Percentiles rank a stretch among this genome's conserved stretches.
Conservation (phyloP, 2,888 invertebrate species). For the Thymelicus sylvestris region DNA sequence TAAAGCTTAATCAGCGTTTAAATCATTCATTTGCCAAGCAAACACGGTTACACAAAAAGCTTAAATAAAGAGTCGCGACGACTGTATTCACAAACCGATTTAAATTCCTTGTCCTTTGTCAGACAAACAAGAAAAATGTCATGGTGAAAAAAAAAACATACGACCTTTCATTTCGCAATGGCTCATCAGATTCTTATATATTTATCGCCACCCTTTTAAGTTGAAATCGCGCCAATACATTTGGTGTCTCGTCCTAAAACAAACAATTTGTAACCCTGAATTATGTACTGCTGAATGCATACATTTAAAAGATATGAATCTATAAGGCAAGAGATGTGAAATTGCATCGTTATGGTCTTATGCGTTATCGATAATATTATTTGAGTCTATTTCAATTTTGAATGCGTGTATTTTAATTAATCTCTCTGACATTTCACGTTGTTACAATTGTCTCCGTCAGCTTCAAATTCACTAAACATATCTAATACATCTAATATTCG, state of each 20-base stretch:
- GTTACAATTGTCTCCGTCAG: neutral
- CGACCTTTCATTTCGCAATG: constrained; percentile 67
- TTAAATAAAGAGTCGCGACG: constrained; percentile 65
- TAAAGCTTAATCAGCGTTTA: constrained; percentile 62
- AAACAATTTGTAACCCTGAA: constrained; percentile 85
- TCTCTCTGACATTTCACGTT: neutral
- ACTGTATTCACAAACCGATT: constrained; percentile 66
- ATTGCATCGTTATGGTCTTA: constrained; percentile 36
- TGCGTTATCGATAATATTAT: constrained; percentile 50
- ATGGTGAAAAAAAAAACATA: constrained; percentile 51
- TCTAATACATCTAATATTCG: too few relatives aligned
- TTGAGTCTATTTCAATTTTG: constrained; percentile 4
- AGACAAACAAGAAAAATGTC: constrained; percentile 70
- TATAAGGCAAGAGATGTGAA: constrained; percentile 71
- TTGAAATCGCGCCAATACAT: constrained; percentile 81
- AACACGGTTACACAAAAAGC: constrained; percentile 58
- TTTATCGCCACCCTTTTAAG: constrained; percentile 82
- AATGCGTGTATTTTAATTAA: neutral
- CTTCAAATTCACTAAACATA: neutral
- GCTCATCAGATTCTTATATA: constrained; percentile 73
- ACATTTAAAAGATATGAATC: constrained; percentile 84
- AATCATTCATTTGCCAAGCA: constrained; percentile 72
- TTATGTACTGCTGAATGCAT: constrained; percentile 84
- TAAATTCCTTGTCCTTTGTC: constrained; percentile 68
- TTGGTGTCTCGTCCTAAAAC: constrained; percentile 81